Base-by-base conservation (phyloP, 2,888 invertebrate species). In the Clitarchus hookeri region DNA sequence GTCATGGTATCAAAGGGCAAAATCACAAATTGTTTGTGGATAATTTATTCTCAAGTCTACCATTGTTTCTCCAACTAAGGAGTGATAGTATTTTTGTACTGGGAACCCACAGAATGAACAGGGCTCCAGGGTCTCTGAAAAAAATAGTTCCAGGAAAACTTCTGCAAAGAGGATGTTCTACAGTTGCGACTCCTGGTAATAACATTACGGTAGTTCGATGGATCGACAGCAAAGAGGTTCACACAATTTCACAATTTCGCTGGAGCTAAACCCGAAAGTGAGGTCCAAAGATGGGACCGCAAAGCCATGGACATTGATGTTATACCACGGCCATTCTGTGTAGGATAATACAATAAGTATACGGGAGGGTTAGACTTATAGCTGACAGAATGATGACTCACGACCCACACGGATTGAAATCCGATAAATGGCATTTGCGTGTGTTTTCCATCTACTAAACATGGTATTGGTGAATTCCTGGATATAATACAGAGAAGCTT, bases 201-300 rank as follows among this genome's bases (percentile, higher is more conserved):
- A 54, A 85, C 54, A 53, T 53, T 26, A 85, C 86, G 0, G 26
- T 85, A 36, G 44, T 65, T 25, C 83, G 87, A 16, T 88, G 86
- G 87, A 85, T 87, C 79, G 87, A 88, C 84, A 87, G 85, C n/a
- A 80, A 54, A 36, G 26, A 25, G 0, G 80, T 86, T 36, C 54
- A 83, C 79, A 86, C 44, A 53, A 85, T 78, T 13, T 86, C 87
- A 13, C 27, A n/a, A 82, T 26, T 87, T 25, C 65, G 78, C 78
- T 27, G 77, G 84, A 44, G 36, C n/a, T 0, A 19, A 84, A 54
- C 83, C 87, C 44, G 2, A 25, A 82, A 44, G 77, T 36, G 16
- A 44, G 36, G 80, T 54, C 25, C 25, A 77, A 6, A 27, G 86
- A 12, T 86, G 23, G 27, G 84, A 80, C 84, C 44, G 44, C 0